These are phyloP conservation scores for Drosophila seguyi DNA, from an alignment of 1,140 invertebrate species.

Conservation along the genomic window DNA sequence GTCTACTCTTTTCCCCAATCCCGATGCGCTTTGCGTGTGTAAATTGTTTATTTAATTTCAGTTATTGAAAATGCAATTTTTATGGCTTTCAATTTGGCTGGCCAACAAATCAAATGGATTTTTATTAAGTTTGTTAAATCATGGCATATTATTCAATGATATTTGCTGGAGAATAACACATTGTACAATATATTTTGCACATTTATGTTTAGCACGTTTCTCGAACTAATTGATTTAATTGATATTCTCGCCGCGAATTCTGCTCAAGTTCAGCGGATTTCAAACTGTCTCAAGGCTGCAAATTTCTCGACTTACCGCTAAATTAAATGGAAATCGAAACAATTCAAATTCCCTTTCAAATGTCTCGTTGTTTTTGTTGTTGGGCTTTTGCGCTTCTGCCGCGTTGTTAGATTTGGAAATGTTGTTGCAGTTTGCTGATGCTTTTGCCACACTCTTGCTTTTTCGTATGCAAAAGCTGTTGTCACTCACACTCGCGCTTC, in stretches of 20 bases:
- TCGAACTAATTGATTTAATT: conserved; percentile 11
- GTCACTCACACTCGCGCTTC: conserved; percentile 36
- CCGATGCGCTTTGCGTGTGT: conserved; percentile 52
- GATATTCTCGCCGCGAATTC: conserved; percentile 36
- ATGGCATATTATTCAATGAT: conserved; percentile 35
- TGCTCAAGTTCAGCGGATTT: conserved; percentile 36
- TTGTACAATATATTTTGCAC: conserved; percentile 17
- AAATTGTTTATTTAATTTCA: conserved; percentile 49
- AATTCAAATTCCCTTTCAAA: conserved; percentile 43
- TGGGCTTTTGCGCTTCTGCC: conserved; percentile 24
- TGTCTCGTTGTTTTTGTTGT: conserved; percentile 1
- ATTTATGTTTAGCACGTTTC: conserved; percentile 41
- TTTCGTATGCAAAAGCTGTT: conserved; percentile 43
- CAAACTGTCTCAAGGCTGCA: conserved; percentile 60
- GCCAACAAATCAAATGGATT: conserved; percentile 35
- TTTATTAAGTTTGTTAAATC: conserved; percentile 48
- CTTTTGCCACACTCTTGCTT: conserved; percentile 44
- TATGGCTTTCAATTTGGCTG: conserved; percentile 44
- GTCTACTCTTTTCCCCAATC: not conserved
- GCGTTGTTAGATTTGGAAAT: conserved; percentile 13
- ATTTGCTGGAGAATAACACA: not conserved
- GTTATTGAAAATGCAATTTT: conserved; percentile 53
- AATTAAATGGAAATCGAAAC: conserved; percentile 14
- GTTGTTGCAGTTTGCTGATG: conserved; percentile 35
- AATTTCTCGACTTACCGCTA: conserved; percentile 43